Conservation (phyloP, 2,888 invertebrate genomes). For the Leptopilina myrica region DNA sequence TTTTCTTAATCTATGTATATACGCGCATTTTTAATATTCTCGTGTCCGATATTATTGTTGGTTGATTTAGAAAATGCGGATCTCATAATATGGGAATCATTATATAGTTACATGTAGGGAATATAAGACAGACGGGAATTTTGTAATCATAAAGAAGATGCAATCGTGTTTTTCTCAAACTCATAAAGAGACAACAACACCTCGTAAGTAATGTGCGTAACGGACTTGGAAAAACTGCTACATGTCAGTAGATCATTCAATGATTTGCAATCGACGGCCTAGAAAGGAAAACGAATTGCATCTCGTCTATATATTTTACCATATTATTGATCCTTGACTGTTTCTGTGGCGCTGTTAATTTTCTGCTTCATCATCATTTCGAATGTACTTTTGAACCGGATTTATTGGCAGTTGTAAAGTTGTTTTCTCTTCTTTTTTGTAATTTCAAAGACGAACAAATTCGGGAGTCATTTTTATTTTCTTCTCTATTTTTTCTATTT, state of each 20-base stretch:
- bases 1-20: not conserved
- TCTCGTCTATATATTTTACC: too few species aligned
- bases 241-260: slow-evolving; percentile 24
- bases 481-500: too few species aligned
- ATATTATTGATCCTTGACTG: too few species aligned
- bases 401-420: not conserved
- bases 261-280: slow-evolving; percentile 8
- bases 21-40: too few species aligned
- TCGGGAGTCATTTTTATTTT: too few species aligned
- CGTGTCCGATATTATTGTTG: slow-evolving; percentile 12
- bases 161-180: slow-evolving; percentile 33
- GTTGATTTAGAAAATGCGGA: slow-evolving; percentile 15
- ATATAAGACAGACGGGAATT: not conserved
- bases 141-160: slow-evolving; percentile 23
- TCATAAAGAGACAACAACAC: slow-evolving; percentile 11
- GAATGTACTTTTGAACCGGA: too few species aligned
- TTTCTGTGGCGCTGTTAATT: not conserved
- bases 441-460: too few species aligned
- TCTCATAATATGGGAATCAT: slow-evolving; percentile 22
- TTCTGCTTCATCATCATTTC: slow-evolving; percentile 9
- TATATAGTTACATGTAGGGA: not conserved
- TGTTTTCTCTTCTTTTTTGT: not conserved
- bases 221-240: slow-evolving; percentile 5
- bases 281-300: slow-evolving; percentile 16
- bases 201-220: slow-evolving; percentile 17